phyloP scores from a whole-genome alignment of 1,140 invertebrate genomes.

The Drosophila repletoides region DNA sequence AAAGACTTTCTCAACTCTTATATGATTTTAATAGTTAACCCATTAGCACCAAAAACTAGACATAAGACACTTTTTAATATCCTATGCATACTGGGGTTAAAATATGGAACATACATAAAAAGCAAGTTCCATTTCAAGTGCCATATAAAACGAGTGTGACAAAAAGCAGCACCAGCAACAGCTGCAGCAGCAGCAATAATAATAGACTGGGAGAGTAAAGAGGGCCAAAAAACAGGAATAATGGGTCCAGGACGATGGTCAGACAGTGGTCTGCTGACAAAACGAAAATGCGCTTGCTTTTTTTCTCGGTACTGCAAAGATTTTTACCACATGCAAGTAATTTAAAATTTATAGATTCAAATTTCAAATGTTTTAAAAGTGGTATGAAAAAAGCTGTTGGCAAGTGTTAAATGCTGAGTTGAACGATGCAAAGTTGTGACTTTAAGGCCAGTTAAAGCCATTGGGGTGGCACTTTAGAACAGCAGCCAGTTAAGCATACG shows the following conservation, averaged over 20 bases:
- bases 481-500: constrained; percentile 24
- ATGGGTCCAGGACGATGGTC: constrained; percentile 10
- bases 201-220: not conserved
- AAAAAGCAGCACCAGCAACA: not conserved
- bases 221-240: not conserved
- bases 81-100: not conserved
- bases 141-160: not conserved
- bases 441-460: constrained; percentile 31
- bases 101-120: constrained; percentile 1
- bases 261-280: constrained; percentile 38
- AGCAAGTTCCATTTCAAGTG: not conserved
- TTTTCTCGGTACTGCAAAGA: constrained; percentile 29
- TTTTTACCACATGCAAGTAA: constrained; percentile 45
- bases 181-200: not conserved
- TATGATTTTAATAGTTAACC: not conserved
- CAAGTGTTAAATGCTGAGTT: constrained; percentile 9
- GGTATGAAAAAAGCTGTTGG: constrained; percentile 3
- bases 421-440: constrained; percentile 25
- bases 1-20: not conserved
- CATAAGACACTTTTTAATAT: not conserved
- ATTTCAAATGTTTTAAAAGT: constrained; percentile 34
- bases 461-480: constrained; percentile 13
- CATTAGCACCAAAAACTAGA: not conserved
- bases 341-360: constrained; percentile 51
- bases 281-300: constrained; percentile 34